Evolutionary conservation across 2,797 vertebrate genomes (phyloP), one percentile per base, ranked within the genome.

Genomic region (Pogoniulus pusillus): DNA sequence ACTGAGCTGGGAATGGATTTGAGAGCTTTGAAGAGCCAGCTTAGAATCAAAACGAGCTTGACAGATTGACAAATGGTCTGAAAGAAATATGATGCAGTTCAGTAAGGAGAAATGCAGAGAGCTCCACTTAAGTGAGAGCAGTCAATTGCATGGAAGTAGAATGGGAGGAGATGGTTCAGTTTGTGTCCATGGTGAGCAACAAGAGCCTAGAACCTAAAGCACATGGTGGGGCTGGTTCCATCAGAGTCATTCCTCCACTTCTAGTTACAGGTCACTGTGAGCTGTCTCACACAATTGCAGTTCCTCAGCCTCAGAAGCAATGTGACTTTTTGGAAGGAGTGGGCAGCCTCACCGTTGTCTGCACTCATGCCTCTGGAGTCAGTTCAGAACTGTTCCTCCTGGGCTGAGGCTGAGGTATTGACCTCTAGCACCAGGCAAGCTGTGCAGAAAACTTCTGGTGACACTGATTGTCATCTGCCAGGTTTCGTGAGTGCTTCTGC

Each of bases 21-120:
- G 8, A 83, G 87, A 85, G 76, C 82, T 93, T 78, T 92, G 87
- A 91, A 78, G 91, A 47, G 79, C 87, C 30, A 58, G 64, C 63
- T 85, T 85, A 68, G 66, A 51, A 72, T 65, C 76, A 85, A 81
- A 93, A 60, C 3, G 18, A 83, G 55, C 76, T 65, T 29, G 49
- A 83, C 59, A 59, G 62, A 47, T 32, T 39, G 73, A 74, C 59
- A 12, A 78, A 26, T 47, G 73, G 35, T 60, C 76, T 74, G 41
- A 62, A 82, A 58, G 70, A 82, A 82, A 80, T 15, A 17, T 0
- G 1, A 13, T 82, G 65, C 24, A 16, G 79, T 29, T 89, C 65
- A 54, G 10, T 57, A 8, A 55, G 53, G 82, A 77, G 89, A 82
- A 78, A 32, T 12, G n/a, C 66, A 29, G 10, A 66, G 73, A 66